phyloP scores from a whole-genome alignment of 2,888 invertebrate species.

The Oxycera nigricornis region DNA sequence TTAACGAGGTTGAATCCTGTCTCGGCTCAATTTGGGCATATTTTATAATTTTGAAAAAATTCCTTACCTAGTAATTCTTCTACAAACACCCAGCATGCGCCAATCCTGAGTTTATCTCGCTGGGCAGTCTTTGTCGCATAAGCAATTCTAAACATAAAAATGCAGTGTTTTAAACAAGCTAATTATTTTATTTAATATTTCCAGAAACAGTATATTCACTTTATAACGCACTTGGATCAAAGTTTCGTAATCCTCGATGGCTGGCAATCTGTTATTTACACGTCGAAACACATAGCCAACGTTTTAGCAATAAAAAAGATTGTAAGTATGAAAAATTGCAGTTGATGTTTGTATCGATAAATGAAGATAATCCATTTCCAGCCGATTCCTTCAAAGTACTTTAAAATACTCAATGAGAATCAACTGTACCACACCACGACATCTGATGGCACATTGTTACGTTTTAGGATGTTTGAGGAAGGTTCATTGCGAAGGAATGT shows the following conservation, averaged over 20 bases:
- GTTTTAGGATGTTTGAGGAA: constrained; percentile 23
- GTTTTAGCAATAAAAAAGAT: neutral
- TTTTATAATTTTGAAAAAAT: too few relatives aligned
- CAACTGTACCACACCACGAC: neutral
- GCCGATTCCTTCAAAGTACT: constrained; percentile 21
- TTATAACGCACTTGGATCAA: constrained; percentile 26
- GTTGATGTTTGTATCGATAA: too few relatives aligned
- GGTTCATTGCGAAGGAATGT: constrained; percentile 11
- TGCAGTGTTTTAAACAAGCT: too few relatives aligned
- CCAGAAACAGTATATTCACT: constrained; percentile 27
- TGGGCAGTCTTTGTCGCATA: too few relatives aligned
- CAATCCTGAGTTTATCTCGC: too few relatives aligned
- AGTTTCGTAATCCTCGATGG: neutral
- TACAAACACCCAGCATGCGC: too few relatives aligned
- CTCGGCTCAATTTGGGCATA: too few relatives aligned
- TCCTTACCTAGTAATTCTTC: too few relatives aligned
- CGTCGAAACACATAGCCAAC: neutral
- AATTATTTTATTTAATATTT: too few relatives aligned
- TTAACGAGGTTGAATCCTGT: too few relatives aligned
- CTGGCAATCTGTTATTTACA: constrained; percentile 27
- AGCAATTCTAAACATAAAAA: too few relatives aligned
- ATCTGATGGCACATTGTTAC: neutral
- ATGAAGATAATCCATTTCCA: constrained; percentile 14
- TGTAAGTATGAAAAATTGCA: constrained; percentile 3
- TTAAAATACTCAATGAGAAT: constrained; percentile 2